Conservation (phyloP, 1,140 invertebrate species). For the Copidosoma floridanum region DNA sequence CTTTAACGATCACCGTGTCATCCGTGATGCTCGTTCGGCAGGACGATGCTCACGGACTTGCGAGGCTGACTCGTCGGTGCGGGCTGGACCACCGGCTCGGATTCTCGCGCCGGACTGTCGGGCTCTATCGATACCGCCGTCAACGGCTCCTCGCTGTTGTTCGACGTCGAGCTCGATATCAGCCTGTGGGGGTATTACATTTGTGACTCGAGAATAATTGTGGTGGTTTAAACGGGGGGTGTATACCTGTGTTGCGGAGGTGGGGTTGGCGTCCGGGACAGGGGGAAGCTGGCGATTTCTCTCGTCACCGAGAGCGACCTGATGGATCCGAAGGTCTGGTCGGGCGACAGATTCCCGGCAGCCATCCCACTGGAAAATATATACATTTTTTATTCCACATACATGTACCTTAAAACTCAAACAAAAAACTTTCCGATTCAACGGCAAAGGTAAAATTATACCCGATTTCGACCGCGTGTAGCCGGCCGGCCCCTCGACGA, state of each 20-base stretch:
- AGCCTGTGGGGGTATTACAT: background rate
- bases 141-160: slow-evolving; percentile 11
- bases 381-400: no score
- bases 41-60: slow-evolving; percentile 53
- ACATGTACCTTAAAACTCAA: no score
- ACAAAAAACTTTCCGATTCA: no score
- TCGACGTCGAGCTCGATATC: slow-evolving; percentile 34
- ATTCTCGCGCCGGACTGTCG: slow-evolving; percentile 39
- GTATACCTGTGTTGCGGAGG: slow-evolving; percentile 60
- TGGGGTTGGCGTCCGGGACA: slow-evolving; percentile 71
- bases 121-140: slow-evolving; percentile 34
- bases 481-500: no score
- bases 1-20: slow-evolving; percentile 35
- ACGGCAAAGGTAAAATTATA: no score
- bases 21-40: slow-evolving; percentile 47
- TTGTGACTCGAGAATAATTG: background rate
- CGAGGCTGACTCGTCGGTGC: slow-evolving; percentile 34
- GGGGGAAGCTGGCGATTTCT: slow-evolving; percentile 74
- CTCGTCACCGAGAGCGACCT: slow-evolving; percentile 68
- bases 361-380: slow-evolving; percentile 61
- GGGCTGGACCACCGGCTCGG: slow-evolving; percentile 28
- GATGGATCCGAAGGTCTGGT: slow-evolving; percentile 72
- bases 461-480: no score
- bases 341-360: slow-evolving; percentile 66
- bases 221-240: background rate